Evolutionary conservation across 2,888 invertebrate species (phyloP).

Genomic region (Entomobrya proxima): DNA sequence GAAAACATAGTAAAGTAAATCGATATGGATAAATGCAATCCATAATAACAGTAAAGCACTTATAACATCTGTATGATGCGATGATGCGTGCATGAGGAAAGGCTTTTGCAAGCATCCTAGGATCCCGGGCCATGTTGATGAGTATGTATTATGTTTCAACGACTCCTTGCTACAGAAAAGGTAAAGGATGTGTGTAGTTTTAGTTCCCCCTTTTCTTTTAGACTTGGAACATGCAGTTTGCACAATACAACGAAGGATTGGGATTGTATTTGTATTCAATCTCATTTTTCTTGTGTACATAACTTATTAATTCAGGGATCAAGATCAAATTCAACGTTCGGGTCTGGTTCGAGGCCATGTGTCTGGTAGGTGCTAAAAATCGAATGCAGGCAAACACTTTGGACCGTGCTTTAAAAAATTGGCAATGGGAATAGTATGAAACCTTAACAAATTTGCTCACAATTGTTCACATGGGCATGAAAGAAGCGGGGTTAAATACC

Average conservation of each 20-base stretch:
- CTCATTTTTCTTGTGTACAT: slow-evolving; percentile 45
- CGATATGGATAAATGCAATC: neutral
- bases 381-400: neutral
- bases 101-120: neutral
- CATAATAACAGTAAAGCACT: neutral
- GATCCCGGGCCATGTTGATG: neutral
- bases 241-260: no score
- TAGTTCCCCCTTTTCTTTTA: neutral
- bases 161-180: neutral
- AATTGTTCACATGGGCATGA: no score
- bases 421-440: neutral
- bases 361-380: neutral
- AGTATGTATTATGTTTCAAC: neutral
- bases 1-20: no score
- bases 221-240: neutral
- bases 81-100: neutral
- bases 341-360: neutral
- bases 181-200: neutral
- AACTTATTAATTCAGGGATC: slow-evolving; percentile 47
- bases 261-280: slow-evolving; percentile 22
- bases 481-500: no score
- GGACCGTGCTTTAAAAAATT: neutral
- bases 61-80: neutral
- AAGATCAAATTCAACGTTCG: slow-evolving; percentile 18
- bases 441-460: no score